Base-by-base conservation (phyloP, 2,888 invertebrate genomes). In the Zhengitettix transpicula region DNA sequence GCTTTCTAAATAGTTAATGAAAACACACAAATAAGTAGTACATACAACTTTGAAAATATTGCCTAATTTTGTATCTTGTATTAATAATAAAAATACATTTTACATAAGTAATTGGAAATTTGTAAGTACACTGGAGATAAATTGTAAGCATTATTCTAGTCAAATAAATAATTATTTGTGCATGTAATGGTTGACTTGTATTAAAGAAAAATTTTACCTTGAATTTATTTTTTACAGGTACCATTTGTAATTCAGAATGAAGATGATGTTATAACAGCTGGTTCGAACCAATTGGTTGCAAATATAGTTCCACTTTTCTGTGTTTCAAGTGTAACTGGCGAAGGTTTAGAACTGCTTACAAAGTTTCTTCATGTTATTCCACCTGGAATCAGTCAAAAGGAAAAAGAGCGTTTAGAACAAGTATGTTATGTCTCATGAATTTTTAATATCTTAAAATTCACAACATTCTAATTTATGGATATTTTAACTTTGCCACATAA, bases 281-380 rank as follows among this genome's bases (percentile, higher is more conserved):
- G 82, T n/a, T 80, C 83, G 40, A 82, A 81, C 68, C 82, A 86
- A 67, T 71, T 80, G 12, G 78, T 79, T 1, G 80, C 80, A 65
- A 81, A 81, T 64, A 77, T 81, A 62, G 85, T 81, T 15, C 89
- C 92, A 0, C 87, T 93, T 68, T 89, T 94, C 71, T 86, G 85
- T 58, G 87, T 97, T 55, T 95, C 95, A 40, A 90, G 89, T 70
- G 96, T 98, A 0, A 87, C 84, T 0, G 97, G 97, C 0, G 79
- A 81, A 59, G 93, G 95, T 0, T 75, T 93, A 41, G 84, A 87
- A 68, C 78, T 90, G 11, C 78, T 99, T 28, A 87, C 88, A 65
- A 86, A 85, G 62, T 94, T 94, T 72, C 79, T 98, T 16, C 85
- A 93, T 69, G 87, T 93, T 17, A 78, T 94, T 53, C 73, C 82